These are phyloP conservation scores for Syndactyla subalaris DNA, from an alignment of 2,797 vertebrate species.

Conservation along the genomic window DNA sequence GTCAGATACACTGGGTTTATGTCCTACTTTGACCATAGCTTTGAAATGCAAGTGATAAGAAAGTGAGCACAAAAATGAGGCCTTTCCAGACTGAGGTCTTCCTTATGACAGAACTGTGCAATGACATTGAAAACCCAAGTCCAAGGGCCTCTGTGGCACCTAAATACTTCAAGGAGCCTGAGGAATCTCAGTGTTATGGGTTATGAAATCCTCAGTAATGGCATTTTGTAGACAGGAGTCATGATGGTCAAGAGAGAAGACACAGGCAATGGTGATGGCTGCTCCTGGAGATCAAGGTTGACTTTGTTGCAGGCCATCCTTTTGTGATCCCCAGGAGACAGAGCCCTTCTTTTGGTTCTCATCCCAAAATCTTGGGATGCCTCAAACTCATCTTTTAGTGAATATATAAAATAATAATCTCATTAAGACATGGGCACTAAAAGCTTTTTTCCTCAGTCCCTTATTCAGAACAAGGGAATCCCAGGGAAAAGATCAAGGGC, in stretches of 20 bases:
- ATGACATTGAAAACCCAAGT: neutral
- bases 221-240: neutral
- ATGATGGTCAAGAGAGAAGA: neutral
- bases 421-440: neutral
- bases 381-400: neutral
- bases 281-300: neutral
- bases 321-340: neutral
- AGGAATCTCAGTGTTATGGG: neutral
- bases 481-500: neutral
- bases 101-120: neutral
- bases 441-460: neutral
- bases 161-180: neutral
- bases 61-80: neutral
- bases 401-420: neutral
- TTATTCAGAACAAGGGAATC: neutral
- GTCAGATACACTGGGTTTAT: neutral
- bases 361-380: neutral
- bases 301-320: neutral
- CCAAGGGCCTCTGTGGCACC: neutral
- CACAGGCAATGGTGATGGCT: rapidly evolving
- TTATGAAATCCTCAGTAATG: neutral
- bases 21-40: neutral
- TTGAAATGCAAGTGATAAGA: neutral
- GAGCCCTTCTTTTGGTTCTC: neutral
- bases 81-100: neutral